Evolutionary conservation across 2,797 vertebrate genomes (phyloP), one percentile per base, ranked within the genome.

Genomic region (Tenualosa thibaudeaui): DNA sequence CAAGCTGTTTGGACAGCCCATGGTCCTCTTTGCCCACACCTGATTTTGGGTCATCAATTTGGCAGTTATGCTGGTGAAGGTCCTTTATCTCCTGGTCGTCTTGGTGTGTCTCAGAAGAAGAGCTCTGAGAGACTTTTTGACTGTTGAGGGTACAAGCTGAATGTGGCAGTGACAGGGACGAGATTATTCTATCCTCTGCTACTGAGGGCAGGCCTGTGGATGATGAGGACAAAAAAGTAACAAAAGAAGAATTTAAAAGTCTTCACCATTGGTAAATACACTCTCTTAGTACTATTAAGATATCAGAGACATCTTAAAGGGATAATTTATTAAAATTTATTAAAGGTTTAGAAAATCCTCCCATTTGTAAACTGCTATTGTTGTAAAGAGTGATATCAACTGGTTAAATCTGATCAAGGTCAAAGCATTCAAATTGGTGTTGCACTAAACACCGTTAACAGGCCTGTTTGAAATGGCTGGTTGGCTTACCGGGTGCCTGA

Each of bases 181-280:
- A 87, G 43, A 88, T 83, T 31, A 90, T 89, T 81, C 88, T 56
- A 68, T 89, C 90, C 51, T 90, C 90, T 13, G 89, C 88, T 62
- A 88, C 81, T 4, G 87, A 84, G 43, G 90, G 88, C 43, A 90
- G 88, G 54, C 60, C 90, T 90, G 56, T 37, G 84, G n/a, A 62
- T 15, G 58, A 62, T 62, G n/a, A 62, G 22, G 8, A 60, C 6
- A 60, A 22, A 60, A 9, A 6, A 24, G 22, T n/a, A 22, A 8
- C 58, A 24, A n/a, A n/a, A 2, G 7, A 9, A 9, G n/a, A 62
- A 24, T 62, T 62, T 62, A 62, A 62, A 24, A n/a, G 6, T 62
- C 7, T 56, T 56, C 19, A 24, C 22, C 56, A 8, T 22, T n/a
- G 12, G 22, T 24, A 60, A n/a, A 60, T 6, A 24, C 5, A 62